Base-by-base conservation (phyloP, 2,888 invertebrate species). In the Didymodactylos carnosus region DNA sequence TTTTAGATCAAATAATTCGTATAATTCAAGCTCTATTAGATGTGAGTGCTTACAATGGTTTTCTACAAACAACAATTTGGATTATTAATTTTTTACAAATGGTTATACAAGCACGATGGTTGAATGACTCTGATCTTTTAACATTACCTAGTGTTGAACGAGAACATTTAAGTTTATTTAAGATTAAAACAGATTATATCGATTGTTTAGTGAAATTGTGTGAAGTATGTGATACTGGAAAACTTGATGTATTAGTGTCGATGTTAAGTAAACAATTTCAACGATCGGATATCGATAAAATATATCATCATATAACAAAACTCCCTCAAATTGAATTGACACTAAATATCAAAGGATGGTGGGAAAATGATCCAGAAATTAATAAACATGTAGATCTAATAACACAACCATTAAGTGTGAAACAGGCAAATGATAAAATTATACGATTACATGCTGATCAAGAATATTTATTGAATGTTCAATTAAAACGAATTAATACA, bases 1-100 rank as follows among this genome's bases (percentile, higher is more conserved):
- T 95, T 0, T 86, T 99, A 71, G 98, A 99, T 84, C 95, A 98
- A 83, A 88, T 94, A 25, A 89, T 95, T 62, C 88, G 98, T 80
- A 91, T 98, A 77, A 84, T 95, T 23, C 84, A 94, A 91, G 94
- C 95, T 27, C 93, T 97, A 91, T 89, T 97, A 79, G 98, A 97
- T 84, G 89, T 92, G 16, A 88, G 89, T 62, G 91, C 94, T 0
- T 91, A 94, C 81, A 87, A 88, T 78, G 94, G 94, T 70, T 95
- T 93, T 92, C 85, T 97, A 11, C 86, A 88, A 8, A 89, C 90
- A 3, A 88, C 91, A 0, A 82, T 97, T 19, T 87, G 87, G 75
- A 86, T 91, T 75, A 90, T 91, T 39, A 78, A 81, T 25, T 77
- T 86, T 14, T 88, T 94, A 85, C 97, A 97, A 84, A 90, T 91